A percentile compares a stretch with the other conserved stretches of the same genome.
Conservation (phyloP, 2,113 vertebrate species). For the Corynorhinus townsendii region DNA sequence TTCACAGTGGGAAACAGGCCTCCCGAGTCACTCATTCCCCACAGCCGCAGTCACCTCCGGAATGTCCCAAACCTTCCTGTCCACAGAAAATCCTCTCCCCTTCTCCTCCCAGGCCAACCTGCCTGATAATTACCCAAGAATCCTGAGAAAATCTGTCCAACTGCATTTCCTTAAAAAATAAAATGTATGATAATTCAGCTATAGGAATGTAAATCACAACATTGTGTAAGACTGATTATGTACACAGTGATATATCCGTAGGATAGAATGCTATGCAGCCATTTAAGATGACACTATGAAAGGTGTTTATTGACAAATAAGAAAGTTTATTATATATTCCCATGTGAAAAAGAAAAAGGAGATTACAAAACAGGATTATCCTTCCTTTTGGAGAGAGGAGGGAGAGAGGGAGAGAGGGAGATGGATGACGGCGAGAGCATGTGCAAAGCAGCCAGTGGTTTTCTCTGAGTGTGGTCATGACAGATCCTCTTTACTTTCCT, state of each 20-base stretch:
- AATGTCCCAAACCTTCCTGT: background rate
- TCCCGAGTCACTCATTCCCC: background rate
- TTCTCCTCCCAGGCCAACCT: background rate
- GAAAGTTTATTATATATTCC: background rate
- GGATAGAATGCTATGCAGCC: too few relatives aligned
- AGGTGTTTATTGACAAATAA: background rate
- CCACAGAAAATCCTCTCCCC: background rate
- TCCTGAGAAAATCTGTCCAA: background rate
- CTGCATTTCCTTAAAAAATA: background rate
- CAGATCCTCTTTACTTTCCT: background rate
- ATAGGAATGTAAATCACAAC: background rate
- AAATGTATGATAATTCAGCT: background rate
- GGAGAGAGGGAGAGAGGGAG: background rate
- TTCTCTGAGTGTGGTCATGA: background rate
- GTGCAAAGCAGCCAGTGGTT: background rate
- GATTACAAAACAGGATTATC: background rate
- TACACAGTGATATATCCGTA: fast-evolving
- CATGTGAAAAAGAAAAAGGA: background rate
- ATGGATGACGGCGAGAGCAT: background rate
- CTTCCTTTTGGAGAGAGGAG: background rate
- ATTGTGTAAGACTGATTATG: background rate
- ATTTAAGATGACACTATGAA: background rate
- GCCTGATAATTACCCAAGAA: background rate
- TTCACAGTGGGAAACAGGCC: fast-evolving
- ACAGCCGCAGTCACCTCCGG: background rate